A percentile compares a stretch with the other conserved stretches of the same genome.
Evolutionary conservation across 2,113 vertebrate species (phyloP).

Genomic region (Sorex araneus): DNA sequence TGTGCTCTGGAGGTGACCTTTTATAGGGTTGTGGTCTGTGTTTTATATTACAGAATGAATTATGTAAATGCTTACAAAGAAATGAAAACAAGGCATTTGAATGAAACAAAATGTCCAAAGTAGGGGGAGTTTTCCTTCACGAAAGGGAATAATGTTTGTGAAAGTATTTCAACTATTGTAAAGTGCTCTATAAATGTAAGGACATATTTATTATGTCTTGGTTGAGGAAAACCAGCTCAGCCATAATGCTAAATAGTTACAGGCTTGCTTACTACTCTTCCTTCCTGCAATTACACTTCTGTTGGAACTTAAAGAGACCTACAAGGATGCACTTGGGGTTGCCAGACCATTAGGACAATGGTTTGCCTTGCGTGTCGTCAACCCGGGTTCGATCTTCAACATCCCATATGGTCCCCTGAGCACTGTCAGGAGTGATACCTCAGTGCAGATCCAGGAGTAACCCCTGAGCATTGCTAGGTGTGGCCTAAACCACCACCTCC

Average conservation of each 20-base stretch:
- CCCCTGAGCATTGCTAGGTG: too few species aligned
- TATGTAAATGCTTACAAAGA: constrained; percentile 41
- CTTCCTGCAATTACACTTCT: constrained; percentile 15
- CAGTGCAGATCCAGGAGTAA: too few species aligned
- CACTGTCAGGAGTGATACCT: too few species aligned
- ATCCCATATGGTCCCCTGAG: too few species aligned
- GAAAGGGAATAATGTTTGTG: constrained; percentile 53
- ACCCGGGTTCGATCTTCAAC: too few species aligned
- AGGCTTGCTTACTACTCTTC: background rate
- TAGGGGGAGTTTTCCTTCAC: constrained; percentile 31
- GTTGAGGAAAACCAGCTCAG: constrained; percentile 49
- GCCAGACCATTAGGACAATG: too few species aligned
- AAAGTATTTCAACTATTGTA: constrained; percentile 16
- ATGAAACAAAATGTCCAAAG: constrained; percentile 39
- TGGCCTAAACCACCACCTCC: too few species aligned
- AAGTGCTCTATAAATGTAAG: constrained; percentile 57
- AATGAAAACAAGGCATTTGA: constrained; percentile 58
- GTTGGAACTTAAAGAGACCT: background rate
- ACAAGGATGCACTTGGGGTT: background rate
- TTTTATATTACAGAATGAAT: constrained; percentile 39
- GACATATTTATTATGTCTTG: background rate
- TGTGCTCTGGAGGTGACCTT: constrained; percentile 34
- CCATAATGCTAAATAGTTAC: constrained; percentile 6
- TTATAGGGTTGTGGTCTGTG: background rate
- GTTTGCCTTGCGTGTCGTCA: too few species aligned